Conservation (phyloP, 2,113 vertebrate genomes). For the Tricholaema leucomelas region DNA sequence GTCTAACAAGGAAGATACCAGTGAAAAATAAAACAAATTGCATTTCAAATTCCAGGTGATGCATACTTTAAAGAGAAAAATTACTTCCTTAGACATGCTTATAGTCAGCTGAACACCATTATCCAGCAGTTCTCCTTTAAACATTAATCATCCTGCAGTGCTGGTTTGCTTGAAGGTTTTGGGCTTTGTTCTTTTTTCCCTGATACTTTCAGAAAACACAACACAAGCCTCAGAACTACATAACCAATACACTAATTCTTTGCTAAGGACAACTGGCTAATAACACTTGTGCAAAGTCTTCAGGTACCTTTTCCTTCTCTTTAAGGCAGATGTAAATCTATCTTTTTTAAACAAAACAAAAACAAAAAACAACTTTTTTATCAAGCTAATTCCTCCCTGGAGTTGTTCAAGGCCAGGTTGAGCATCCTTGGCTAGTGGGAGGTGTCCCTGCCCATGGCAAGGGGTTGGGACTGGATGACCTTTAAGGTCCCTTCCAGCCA, state of each 20-base stretch:
- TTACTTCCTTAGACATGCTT: not conserved
- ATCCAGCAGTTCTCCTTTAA: not conserved
- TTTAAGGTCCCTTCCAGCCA: no score
- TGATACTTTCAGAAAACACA: not conserved
- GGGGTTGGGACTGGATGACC: no score
- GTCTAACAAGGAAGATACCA: not conserved
- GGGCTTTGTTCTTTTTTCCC: not conserved
- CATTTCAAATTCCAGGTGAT: not conserved
- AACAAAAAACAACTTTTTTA: not conserved
- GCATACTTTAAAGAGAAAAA: constrained; percentile 20
- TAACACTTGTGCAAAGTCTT: not conserved
- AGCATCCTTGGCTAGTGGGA: no score
- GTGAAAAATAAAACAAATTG: not conserved
- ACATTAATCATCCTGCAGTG: not conserved
- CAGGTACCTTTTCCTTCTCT: not conserved
- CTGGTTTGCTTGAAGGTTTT: not conserved
- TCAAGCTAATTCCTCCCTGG: not conserved
- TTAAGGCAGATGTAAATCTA: not conserved
- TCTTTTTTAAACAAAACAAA: not conserved
- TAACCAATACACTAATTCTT: not conserved
- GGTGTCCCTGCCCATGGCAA: no score
- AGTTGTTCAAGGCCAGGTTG: no score
- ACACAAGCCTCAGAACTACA: not conserved
- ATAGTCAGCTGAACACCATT: not conserved
- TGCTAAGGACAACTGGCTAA: not conserved